Conservation (phyloP, 2,888 invertebrate species). For the Nomada lathburiana region DNA sequence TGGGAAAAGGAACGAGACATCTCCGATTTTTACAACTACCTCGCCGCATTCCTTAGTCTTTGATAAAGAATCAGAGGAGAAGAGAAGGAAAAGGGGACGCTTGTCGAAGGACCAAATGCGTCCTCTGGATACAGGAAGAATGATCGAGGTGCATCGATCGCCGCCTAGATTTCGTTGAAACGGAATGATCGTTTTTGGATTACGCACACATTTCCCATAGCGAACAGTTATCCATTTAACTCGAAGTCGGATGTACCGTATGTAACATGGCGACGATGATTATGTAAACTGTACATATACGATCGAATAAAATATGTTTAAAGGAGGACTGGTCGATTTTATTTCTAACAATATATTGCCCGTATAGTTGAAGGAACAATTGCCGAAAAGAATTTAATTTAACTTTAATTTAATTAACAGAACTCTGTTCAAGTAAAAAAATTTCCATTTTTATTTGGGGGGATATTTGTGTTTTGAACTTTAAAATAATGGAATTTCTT, state of each 20-base stretch:
- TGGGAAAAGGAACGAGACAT: slow-evolving; percentile 18
- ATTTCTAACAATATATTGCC: too few species aligned
- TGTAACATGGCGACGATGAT: slow-evolving; percentile 64
- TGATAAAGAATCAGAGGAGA: neutral
- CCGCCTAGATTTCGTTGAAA: slow-evolving; percentile 19
- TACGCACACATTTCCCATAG: slow-evolving; percentile 47
- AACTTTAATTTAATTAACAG: too few species aligned
- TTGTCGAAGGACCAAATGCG: slow-evolving; percentile 14
- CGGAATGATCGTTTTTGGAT: slow-evolving; percentile 34
- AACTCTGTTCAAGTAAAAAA: too few species aligned
- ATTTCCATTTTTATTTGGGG: too few species aligned
- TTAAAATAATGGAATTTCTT: too few species aligned
- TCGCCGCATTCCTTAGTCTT: slow-evolving; percentile 34
- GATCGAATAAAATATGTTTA: slow-evolving; percentile 70
- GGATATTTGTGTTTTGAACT: too few species aligned
- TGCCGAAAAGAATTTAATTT: too few species aligned
- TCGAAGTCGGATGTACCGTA: slow-evolving; percentile 60
- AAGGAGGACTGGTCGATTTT: slow-evolving; percentile 31
- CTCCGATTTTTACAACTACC: slow-evolving; percentile 43
- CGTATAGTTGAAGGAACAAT: neutral
- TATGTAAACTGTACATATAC: slow-evolving; percentile 72
- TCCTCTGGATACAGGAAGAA: slow-evolving; percentile 15
- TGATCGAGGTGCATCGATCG: slow-evolving; percentile 15
- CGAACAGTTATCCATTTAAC: slow-evolving; percentile 53
- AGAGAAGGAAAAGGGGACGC: neutral